Evolutionary conservation across 2,888 invertebrate species (phyloP), one percentile per base, ranked within the genome.

Genomic region (Mycogona germanica): DNA sequence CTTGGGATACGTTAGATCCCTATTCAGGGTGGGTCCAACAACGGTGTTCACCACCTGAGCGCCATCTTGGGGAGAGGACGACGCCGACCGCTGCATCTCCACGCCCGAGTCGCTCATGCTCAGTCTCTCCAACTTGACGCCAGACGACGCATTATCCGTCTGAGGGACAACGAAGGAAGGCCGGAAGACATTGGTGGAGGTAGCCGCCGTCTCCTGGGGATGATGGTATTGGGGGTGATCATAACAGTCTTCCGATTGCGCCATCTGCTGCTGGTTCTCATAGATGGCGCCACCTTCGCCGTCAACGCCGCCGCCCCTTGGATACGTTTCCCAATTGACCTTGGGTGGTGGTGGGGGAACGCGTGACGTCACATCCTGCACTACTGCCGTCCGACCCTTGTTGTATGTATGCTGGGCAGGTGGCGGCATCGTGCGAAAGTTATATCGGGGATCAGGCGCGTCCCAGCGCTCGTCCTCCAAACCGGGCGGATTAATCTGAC

Each of bases 321-420:
- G 60, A 48, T 60, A 62, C n/a, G 61, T 59, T 9, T 56, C 57
- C 60, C 61, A 61, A 41, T 62, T 61, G 5, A 61, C 62, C 52
- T 50, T 54, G 14, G 60, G 61, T 2, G 61, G 58, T 26, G 57
- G 55, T 12, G 53, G 46, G n/a, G 41, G 37, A 32, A 37, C 14
- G n/a, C n/a, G n/a, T n/a, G n/a, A n/a, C 25, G 51, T 25, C 21
- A 19, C 17, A 7, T 23, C 29, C 23, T 19, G 23, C 2, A 23
- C 30, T 17, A 29, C 47, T 17, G 23, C 47, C 29, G 29, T 32
- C 14, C 30, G 21, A 25, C n/a, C n/a, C 7, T 28, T 2, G 4
- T 25, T 9, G 44, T 44, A 44, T 32, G 17, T n/a, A 7, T 47
- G 30, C 21, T 12, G 47, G 19, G 29, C 23, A 12, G 47, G 12